Base-by-base conservation (phyloP, 2,888 invertebrate genomes). In the Parasteatoda lunata region DNA sequence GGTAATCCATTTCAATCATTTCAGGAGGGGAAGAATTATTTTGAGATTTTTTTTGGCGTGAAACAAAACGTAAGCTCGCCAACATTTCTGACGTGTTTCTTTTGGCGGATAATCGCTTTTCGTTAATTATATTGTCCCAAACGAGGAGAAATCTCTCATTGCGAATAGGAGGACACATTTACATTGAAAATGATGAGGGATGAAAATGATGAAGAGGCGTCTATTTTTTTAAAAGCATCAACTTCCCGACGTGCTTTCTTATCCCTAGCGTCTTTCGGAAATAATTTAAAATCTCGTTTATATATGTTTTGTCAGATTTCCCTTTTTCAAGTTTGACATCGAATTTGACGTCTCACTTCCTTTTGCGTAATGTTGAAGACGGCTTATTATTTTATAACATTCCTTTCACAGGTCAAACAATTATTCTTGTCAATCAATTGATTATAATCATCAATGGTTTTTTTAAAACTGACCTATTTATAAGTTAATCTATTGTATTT, bases 111-210 rank as follows among this genome's bases (percentile, higher is more conserved):
- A 59, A 59, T 59, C 59, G 59, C 59, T 59, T 59, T 59, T 59
- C 59, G 59, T 59, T 59, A 59, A 59, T 59, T 59, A 59, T 59
- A 59, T 59, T 59, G 59, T 59, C 59, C n/a, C 59, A 59, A 59
- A 59, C n/a, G 59, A 59, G 59, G n/a, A 59, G 59, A n/a, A 59
- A 59, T 59, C 59, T 59, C n/a, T 59, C 13, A 59, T n/a, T 59
- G 11, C 9, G 59, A 11, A 59, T 13, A 8, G 59, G 59, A 59
- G 59, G 59, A 59, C 11, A 59, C 59, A 4, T 59, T 59, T 13
- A 59, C 59, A 9, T 13, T 59, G 59, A 59, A 30, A 30, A 9
- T 8, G 59, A 13, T 59, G 59, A 59, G n/a, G 59, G 59, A 59
- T 59, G 59, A 59, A 59, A n/a, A 7, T 7, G 59, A 59, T 9